Evolutionary conservation across 1,140 invertebrate genomes (phyloP), one percentile per base, ranked within the genome.

Genomic region (Anastrepha obliqua): DNA sequence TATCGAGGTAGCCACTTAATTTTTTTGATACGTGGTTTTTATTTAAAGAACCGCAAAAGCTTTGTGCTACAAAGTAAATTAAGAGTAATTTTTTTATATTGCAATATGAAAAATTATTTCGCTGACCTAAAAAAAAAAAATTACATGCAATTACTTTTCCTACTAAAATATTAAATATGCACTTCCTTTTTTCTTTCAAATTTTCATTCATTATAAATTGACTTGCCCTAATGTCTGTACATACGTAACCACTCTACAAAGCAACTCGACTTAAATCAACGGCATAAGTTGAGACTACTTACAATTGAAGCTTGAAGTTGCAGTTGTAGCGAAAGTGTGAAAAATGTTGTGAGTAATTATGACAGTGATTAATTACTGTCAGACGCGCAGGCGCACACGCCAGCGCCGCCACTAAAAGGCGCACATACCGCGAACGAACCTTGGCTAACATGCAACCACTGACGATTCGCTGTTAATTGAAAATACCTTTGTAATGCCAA

Each of bases 321-420:
- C 4, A 74, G 67, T 17, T 17, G 51, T 9, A 55, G 74, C 74
- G 51, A 81, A 81, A 81, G 74, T 58, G 74, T 81, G 20, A 81
- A 81, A 55, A 55, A 81, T 81, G 74, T 81, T 51, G 47, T 81
- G 51, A 55, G 47, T 81, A 81, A 81, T 81, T 81, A 81, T 55
- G 74, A 55, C 74, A 81, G 55, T 81, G 74, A 81, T 81, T 81
- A 81, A 81, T 55, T 81, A 55, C 44, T 20, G 47, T n/a, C 51
- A 55, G 47, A 9, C 17, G 47, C 47, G 74, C 74, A 78, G 51
- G 70, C 70, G 70, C 70, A 81, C 15, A 42, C 51, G 74, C 47
- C 11, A 20, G 5, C n/a, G 64, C 5, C 47, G 47, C 39, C 74
- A 55, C 47, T 0, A 3, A 8, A 11, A 17, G 47, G 29, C 29